Base-by-base conservation (phyloP, 2,113 vertebrate genomes). In the Muscicapa adusta region DNA sequence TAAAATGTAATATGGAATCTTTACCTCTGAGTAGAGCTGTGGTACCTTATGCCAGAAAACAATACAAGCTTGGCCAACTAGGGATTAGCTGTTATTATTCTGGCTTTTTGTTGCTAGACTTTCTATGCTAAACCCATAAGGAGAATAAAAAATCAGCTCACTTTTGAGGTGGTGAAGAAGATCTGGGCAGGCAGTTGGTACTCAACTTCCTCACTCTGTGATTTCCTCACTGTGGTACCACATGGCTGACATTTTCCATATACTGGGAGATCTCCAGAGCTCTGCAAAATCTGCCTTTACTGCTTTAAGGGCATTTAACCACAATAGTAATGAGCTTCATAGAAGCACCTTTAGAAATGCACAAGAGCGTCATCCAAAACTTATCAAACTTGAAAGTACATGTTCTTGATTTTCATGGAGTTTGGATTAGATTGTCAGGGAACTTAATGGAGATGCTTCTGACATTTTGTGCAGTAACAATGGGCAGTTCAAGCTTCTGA, bases 1-100 rank as follows among this genome's bases (percentile, higher is more conserved):
- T 88, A 88, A 95, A 91, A 91, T 57, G 43, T 80, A 91, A 60
- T 88, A 78, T 70, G 63, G 71, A 90, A 93, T 83, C 60, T 92
- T 95, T 88, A 93, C 90, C 48, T 96, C 78, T 78, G 71, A 93
- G 62, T 53, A 72, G 56, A 95, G 45, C 53, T 77, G 28, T 77
- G 58, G 19, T 75, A 62, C n/a, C 28, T 67, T 45, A 61, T 88
- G 72, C 95, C 88, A 80, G 84, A 95, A 89, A 85, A 86, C 63
- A 74, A 67, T 51, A 84, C 20, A 67, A 45, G 5, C 31, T 88
- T 24, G 4, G 54, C 90, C 94, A 97, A 10, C 58, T 75, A 79
- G 14, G 70, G 70, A 89, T 79, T 94, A 81, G 36, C 38, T 88
- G 67, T 77, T 90, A 48, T 74, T 91, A 79, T 84, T 85, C 48